phyloP scores from a whole-genome alignment of 2,113 vertebrate species.

The Catharus minimus region DNA sequence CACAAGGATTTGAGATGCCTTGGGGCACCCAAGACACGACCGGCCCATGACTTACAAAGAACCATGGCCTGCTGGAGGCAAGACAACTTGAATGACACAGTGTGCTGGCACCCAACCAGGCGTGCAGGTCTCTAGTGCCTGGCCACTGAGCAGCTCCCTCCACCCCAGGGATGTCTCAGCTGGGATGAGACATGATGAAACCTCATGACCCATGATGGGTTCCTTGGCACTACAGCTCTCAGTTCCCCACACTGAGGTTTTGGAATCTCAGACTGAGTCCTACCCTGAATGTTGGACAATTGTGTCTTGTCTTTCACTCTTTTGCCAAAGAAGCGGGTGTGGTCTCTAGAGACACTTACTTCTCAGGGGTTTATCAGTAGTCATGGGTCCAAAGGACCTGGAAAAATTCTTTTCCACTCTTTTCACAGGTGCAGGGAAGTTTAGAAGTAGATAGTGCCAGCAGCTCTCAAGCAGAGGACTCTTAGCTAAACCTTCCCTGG shows the following conservation, averaged over 20 bases:
- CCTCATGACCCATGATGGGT: fast-evolving
- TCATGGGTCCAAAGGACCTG: neutral
- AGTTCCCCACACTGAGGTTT: neutral
- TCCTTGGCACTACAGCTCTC: neutral
- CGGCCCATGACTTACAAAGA: neutral
- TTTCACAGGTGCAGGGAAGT: neutral
- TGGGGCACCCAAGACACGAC: fast-evolving
- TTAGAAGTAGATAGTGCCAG: neutral
- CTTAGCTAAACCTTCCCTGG: neutral
- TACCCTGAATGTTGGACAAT: neutral
- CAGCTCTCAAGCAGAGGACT: neutral
- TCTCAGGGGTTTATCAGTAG: neutral
- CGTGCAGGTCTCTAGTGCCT: neutral
- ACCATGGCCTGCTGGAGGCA: neutral
- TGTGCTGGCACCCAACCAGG: neutral
- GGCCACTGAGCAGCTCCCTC: neutral
- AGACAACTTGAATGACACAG: neutral
- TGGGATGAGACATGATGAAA: neutral
- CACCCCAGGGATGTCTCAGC: neutral
- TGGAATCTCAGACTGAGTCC: neutral
- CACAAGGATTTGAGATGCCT: neutral
- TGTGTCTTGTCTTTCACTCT: neutral
- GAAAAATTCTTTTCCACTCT: neutral
- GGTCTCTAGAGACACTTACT: neutral
- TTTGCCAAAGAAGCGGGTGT: neutral